Percentiles rank a stretch among this genome's conserved stretches.
Evolutionary conservation across 35 echinoderm and acorn worm genomes (phyloP).

Genomic region (Lytechinus variegatus): DNA sequence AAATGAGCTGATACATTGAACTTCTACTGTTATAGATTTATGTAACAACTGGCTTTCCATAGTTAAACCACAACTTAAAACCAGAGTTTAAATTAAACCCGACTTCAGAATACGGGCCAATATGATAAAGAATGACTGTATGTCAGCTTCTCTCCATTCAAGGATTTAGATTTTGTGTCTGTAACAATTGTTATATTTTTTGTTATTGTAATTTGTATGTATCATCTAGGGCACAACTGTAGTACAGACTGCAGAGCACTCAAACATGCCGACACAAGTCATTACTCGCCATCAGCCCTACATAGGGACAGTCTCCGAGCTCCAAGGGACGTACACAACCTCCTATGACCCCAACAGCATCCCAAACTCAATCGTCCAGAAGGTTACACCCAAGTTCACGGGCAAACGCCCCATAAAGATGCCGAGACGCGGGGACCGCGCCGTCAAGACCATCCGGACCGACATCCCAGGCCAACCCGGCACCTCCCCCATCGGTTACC

Average conservation of each 20-base stretch:
- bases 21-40: too few relatives aligned
- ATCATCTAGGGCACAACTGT: slow-evolving; percentile 14
- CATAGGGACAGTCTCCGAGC: not conserved
- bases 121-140: too few relatives aligned
- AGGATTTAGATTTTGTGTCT: too few relatives aligned
- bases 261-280: not conserved
- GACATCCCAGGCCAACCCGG: slow-evolving; percentile 47
- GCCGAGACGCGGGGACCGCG: slow-evolving; percentile 72
- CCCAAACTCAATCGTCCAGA: slow-evolving; percentile 61
- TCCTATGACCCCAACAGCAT: slow-evolving; percentile 65
- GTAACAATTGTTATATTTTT: too few relatives aligned
- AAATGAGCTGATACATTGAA: too few relatives aligned
- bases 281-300: slow-evolving; percentile 5
- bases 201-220: too few relatives aligned
- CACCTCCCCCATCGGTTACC: slow-evolving; percentile 54
- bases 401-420: slow-evolving; percentile 87
- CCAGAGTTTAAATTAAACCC: too few relatives aligned
- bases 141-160: too few relatives aligned
- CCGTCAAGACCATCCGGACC: slow-evolving; percentile 75
- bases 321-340: slow-evolving; percentile 29
- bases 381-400: slow-evolving; percentile 69
- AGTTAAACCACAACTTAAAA: too few relatives aligned
- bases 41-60: too few relatives aligned
- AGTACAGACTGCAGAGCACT: not conserved
- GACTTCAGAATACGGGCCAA: too few relatives aligned